Evolutionary conservation across 2,888 invertebrate genomes (phyloP).

Genomic region (Agrotis exclamationis): DNA sequence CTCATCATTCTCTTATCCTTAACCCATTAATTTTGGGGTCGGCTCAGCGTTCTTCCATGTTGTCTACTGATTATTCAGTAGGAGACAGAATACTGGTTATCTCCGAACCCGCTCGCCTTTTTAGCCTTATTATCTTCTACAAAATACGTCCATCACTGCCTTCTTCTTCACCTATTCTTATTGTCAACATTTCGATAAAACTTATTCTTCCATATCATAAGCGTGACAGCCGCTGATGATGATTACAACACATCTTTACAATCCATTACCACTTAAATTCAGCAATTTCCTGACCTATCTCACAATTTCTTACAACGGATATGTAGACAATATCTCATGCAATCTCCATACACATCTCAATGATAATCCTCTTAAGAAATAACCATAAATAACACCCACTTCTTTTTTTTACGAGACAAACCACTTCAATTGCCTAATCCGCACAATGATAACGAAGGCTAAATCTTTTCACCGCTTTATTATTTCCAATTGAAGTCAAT

Average conservation of each 20-base stretch:
- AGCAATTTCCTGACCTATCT: slow-evolving; percentile 6
- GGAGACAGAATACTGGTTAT: too few species aligned
- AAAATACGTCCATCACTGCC: too few species aligned
- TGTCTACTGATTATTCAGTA: too few species aligned
- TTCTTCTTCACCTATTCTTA: background rate
- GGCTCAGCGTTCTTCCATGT: background rate
- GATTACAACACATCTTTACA: background rate
- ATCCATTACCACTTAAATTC: background rate
- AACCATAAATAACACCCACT: slow-evolving; percentile 32
- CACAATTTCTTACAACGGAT: background rate
- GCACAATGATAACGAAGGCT: slow-evolving; percentile 68
- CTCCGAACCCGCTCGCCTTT: too few species aligned
- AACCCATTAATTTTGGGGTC: background rate
- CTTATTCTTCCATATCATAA: background rate
- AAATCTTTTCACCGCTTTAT: slow-evolving; percentile 69
- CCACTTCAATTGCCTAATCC: slow-evolving; percentile 71
- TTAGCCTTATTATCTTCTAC: too few species aligned
- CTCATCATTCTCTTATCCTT: background rate
- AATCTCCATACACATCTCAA: slow-evolving; percentile 5
- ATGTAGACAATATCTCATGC: background rate
- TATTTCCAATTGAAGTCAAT: slow-evolving; percentile 75
- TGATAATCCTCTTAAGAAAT: slow-evolving; percentile 32
- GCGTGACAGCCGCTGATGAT: background rate
- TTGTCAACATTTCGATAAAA: background rate
- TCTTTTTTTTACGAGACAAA: slow-evolving; percentile 14